Base-by-base conservation (phyloP, 1,140 invertebrate genomes). In the Drosophila insularis region DNA sequence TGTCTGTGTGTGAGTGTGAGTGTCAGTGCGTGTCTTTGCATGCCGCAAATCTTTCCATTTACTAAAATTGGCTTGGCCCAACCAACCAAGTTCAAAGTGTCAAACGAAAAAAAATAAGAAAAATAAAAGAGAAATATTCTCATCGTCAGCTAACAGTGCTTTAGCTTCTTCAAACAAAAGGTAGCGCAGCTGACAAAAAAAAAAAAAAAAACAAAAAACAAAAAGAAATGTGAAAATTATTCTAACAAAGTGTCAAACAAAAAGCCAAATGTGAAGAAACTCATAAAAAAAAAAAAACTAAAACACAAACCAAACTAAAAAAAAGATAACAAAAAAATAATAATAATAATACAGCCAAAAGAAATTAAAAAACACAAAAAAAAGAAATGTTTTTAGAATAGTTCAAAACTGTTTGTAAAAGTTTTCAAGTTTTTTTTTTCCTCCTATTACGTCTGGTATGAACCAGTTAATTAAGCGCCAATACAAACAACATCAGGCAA, bases 401-500 rank as follows among this genome's bases (percentile, higher is more conserved):
- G 14, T 50, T 19, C 10, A 21, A 27, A 50, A 50, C 7, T 50
- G 19, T 4, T 4, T 21, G 43, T 50, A 84, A 84, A 80, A 82
- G 80, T 73, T 82, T 62, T 64, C 46, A 68, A 66, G 23, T 59
- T 46, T 71, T 68, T 54, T 66, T 68, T 68, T 64, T 60, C 67
- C 46, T 14, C 40, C 66, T 69, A 78, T 74, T 79, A 71, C 78
- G 43, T 50, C 17, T 21, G 79, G 71, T 64, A 63, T 76, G 67
- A 80, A 77, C 84, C 84, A 89, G 84, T 89, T 85, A 89, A 89
- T 89, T 89, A 89, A 87, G 78, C 71, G 63, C 80, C 73, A 75
- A 81, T 59, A 70, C 68, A 73, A 60, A 77, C 65, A 70, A 21
- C 53, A 35, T 63, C 62, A 63, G 43, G 62, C 54, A 32, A 35